Evolutionary conservation across 2,888 invertebrate species (phyloP), one percentile per base, ranked within the genome.

Genomic region (Drosophila birchii): DNA sequence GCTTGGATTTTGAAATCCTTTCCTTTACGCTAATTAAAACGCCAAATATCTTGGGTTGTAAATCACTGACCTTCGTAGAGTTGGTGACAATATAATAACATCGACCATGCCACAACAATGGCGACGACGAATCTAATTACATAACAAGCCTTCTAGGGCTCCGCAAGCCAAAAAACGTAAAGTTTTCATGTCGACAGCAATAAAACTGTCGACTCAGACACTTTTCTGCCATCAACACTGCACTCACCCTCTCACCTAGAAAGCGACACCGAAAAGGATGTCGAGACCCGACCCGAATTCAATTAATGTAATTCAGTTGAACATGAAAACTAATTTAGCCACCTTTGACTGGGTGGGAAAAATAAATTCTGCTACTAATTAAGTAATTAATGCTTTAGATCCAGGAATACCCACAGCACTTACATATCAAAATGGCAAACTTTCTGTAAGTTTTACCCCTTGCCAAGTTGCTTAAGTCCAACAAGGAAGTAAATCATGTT

Each of bases 301-400:
- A 81, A 81, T 79, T 80, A 79, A 81, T 74, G 75, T 81, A 78
- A 78, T 81, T 81, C 69, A 61, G 55, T 32, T 62, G 34, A 71
- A 51, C 70, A 69, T 34, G 45, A 53, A 39, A 68, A 75, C 75
- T 78, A 73, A 79, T 80, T 79, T 79, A 76, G 53, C 45, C 79
- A 85, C 87, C 75, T 83, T 76, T 53, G 75, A 51, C 59, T 74
- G 75, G 75, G 20, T 26, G 41, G 47, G 6, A 56, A 69, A 64
- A 64, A 74, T 64, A 58, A 47, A 54, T 58, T 54, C 49, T 47
- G 32, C 41, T 23, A 58, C 72, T 74, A 73, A 73, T 73, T 74
- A 54, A 47, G 75, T 75, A 74, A 74, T 73, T 64, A 71, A 73
- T 55, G 41, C 56, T n/a, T n/a, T 55, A 20, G 55, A 68, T 47